Base-by-base conservation (phyloP, 2,797 vertebrate genomes). In the Acestrorhynchus altus region DNA sequence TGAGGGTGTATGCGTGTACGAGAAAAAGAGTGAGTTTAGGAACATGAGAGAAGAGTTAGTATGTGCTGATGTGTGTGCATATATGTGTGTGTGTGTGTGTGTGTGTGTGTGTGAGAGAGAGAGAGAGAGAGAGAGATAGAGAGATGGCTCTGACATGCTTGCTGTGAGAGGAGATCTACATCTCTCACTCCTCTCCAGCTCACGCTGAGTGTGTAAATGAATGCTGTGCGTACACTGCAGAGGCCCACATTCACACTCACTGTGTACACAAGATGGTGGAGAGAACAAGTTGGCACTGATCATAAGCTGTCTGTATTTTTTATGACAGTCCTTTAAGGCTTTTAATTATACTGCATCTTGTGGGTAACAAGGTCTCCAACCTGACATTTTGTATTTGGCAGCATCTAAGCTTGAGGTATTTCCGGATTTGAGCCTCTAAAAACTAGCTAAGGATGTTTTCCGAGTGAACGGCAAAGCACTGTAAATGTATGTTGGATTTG, bases 61-160 rank as follows among this genome's bases (percentile, higher is more conserved):
- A n/a, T n/a, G n/a, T n/a, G 6, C 11, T 65, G 22, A n/a, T n/a
- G n/a, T n/a, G n/a, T n/a, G n/a, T n/a, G n/a, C n/a, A n/a, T n/a
- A n/a, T n/a, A n/a, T n/a, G n/a, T n/a, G n/a, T n/a, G 44, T 31
- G 15, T 65, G 22, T 44, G 47, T 61, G 67, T 57, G 13, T 61
- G 52, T 49, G 67, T 79, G 68, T 77, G 61, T 66, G 40, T 18
- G 71, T 54, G 69, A 54, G 47, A 72, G 69, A 46, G 18, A 69
- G 65, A 51, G 26, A 35, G 22, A 42, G 4, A 24, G 31, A 18
- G 16, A 11, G 1, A 61, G 52, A 54, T 5, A 1, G 16, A 46
- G 22, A 4, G 15, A 28, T 46, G 47, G 66, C 59, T 11, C 40
- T 44, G 56, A 78, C 69, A 67, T 49, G 42, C 52, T 44, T 67